phyloP scores from a whole-genome alignment of 2,888 invertebrate species.

The Trachelus iudaicus region DNA sequence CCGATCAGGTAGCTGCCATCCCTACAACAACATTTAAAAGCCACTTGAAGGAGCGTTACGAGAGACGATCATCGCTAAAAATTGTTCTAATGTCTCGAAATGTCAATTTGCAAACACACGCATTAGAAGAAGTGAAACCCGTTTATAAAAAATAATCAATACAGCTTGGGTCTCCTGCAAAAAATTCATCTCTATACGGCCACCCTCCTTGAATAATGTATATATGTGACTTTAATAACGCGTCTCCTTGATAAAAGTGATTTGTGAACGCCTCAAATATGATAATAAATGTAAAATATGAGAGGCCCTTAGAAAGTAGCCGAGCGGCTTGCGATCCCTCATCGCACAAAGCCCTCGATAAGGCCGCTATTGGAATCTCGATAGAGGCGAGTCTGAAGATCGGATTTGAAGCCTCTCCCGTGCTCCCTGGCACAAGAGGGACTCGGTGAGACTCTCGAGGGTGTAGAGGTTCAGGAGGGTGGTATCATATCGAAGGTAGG shows the following conservation, averaged over 20 bases:
- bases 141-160: neutral
- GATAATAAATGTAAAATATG: slow-evolving; percentile 63
- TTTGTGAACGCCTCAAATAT: slow-evolving; percentile 57
- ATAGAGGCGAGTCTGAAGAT: slow-evolving; percentile 53
- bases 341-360: slow-evolving; percentile 64
- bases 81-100: neutral
- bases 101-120: neutral
- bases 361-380: slow-evolving; percentile 64
- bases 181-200: neutral
- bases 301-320: slow-evolving; percentile 50
- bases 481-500: neutral
- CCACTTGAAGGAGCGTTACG: neutral
- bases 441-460: neutral
- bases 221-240: slow-evolving; percentile 36
- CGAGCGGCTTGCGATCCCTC: slow-evolving; percentile 58
- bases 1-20: neutral
- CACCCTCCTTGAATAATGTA: neutral
- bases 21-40: neutral
- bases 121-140: neutral
- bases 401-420: slow-evolving; percentile 57
- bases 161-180: neutral
- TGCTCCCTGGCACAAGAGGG: slow-evolving; percentile 12
- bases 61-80: neutral
- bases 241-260: slow-evolving; percentile 41
- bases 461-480: neutral